A percentile compares a stretch with the other conserved stretches of the same genome.
These are phyloP conservation scores for Dynastes hyllus DNA, from an alignment of 2,888 invertebrate species.

Conservation along the genomic window DNA sequence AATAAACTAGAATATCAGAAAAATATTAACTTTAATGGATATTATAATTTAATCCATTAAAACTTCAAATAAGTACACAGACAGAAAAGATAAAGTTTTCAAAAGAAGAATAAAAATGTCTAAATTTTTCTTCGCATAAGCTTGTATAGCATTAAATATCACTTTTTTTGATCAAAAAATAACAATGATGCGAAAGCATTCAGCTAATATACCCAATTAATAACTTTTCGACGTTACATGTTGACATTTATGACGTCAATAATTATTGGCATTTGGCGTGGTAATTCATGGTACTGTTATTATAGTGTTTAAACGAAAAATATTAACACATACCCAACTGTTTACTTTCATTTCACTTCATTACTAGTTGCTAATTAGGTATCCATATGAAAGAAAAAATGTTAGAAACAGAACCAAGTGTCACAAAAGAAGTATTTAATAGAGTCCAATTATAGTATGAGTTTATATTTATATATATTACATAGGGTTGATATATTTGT, in stretches of 20 bases:
- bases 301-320: background rate
- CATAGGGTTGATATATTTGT: background rate
- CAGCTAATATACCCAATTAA: background rate
- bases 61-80: background rate
- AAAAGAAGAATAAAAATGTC: background rate
- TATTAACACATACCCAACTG: background rate
- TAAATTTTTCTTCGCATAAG: background rate
- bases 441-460: background rate
- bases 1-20: too few species aligned
- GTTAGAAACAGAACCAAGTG: background rate
- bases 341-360: slow-evolving; percentile 31
- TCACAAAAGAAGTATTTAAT: background rate
- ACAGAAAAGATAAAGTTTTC: background rate
- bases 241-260: slow-evolving; percentile 43
- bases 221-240: background rate
- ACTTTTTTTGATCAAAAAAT: background rate
- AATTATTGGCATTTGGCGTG: slow-evolving; percentile 25
- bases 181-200: background rate
- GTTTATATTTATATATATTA: background rate
- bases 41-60: too few species aligned
- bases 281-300: background rate
- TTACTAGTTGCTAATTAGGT: background rate
- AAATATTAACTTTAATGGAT: too few species aligned
- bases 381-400: background rate
- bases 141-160: too few species aligned